These are phyloP conservation scores for Axinella damicornis DNA, from an alignment of 37 sponge, comb jelly and placozoan genomes.

Conservation along the genomic window DNA sequence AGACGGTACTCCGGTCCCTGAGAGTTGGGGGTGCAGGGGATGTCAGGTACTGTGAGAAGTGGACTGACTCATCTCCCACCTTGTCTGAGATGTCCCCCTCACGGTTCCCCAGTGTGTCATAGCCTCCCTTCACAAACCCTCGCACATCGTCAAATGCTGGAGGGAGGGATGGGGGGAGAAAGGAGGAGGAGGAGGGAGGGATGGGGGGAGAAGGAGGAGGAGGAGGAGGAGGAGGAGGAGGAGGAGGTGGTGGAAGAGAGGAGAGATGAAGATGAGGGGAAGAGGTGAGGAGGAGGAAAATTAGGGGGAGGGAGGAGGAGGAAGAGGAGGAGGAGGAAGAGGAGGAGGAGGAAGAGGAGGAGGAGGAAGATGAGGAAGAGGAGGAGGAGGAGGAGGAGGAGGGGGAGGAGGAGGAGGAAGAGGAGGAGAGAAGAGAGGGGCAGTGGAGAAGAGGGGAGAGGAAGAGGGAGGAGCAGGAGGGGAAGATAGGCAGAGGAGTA, in stretches of 20 bases:
- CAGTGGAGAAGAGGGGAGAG: no score
- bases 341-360: background rate
- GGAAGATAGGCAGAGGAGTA: no score
- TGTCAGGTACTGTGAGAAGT: no score
- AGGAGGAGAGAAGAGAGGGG: background rate
- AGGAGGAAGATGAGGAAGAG: background rate
- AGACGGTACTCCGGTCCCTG: slow-evolving; percentile 20
- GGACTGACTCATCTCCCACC: no score
- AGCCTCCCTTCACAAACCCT: slow-evolving; percentile 46
- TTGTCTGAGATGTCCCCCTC: slow-evolving; percentile 41
- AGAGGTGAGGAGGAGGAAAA: no score
- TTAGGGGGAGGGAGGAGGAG: no score
- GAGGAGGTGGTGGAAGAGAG: background rate
- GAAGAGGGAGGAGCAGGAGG: no score
- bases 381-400: no score
- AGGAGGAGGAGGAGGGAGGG: no score
- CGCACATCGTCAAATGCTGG: slow-evolving; percentile 50
- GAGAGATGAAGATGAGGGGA: background rate
- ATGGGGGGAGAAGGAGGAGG: no score
- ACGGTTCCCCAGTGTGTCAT: slow-evolving; percentile 30
- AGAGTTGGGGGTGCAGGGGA: background rate
- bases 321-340: background rate
- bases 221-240: background rate
- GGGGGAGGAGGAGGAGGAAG: background rate
- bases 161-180: background rate